Conservation (phyloP, 64 coral and sea anemone species). For the Pachyseris speciosa region DNA sequence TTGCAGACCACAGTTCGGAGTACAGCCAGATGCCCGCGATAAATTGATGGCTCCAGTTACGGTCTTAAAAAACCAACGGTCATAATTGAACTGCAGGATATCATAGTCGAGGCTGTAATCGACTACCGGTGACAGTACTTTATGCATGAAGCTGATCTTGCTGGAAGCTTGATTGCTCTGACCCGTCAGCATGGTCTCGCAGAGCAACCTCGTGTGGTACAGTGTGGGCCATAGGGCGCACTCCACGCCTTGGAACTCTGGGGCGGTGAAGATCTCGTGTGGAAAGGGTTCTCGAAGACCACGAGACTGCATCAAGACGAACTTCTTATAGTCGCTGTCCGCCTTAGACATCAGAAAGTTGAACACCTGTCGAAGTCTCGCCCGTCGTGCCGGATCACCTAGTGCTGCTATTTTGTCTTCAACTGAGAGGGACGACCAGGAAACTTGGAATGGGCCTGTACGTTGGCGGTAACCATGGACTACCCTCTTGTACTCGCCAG, state of each 20-base stretch:
- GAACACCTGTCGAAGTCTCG: not conserved
- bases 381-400: not conserved
- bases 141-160: too few species aligned
- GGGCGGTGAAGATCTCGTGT: not conserved
- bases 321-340: not conserved
- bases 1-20: conserved; percentile 15
- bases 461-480: not conserved
- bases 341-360: not conserved
- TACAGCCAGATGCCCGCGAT: not conserved
- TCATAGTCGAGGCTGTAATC: conserved; percentile 9
- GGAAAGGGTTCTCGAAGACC: too few species aligned
- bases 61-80: conserved; percentile 53
- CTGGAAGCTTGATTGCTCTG: not conserved
- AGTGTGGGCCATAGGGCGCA: conserved; percentile 67
- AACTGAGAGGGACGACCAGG: not conserved
- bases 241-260: conserved; percentile 4
- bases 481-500: not conserved
- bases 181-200: not conserved
- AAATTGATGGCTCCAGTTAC: conserved; percentile 23
- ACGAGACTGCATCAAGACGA: not conserved
- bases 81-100: conserved; percentile 56
- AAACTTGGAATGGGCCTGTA: not conserved
- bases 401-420: not conserved
- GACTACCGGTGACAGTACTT: too few species aligned
- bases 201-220: not conserved